These are phyloP conservation scores for Crotalus viridis DNA, from an alignment of 2,113 vertebrate species.

Conservation along the genomic window DNA sequence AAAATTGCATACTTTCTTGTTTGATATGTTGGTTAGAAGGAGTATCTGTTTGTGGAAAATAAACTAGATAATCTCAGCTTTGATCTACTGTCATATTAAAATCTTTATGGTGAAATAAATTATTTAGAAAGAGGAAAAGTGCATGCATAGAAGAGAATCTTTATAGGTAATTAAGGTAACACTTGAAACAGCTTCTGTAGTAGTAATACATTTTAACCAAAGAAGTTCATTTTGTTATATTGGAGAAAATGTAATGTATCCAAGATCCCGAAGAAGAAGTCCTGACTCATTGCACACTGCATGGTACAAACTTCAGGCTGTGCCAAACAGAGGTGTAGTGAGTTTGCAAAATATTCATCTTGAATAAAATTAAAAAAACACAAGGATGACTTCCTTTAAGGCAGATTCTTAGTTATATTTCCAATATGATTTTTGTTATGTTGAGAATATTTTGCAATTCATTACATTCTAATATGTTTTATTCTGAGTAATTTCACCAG, in stretches of 20 bases:
- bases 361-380: constrained; percentile 21
- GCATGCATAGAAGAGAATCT: neutral
- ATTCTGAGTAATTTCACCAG: constrained; percentile 15
- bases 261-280: neutral
- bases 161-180: neutral
- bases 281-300: constrained; percentile 14
- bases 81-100: neutral
- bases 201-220: neutral
- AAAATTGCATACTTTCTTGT: neutral
- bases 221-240: neutral
- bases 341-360: constrained; percentile 41
- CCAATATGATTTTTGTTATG: neutral
- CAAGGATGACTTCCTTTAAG: neutral
- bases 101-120: neutral
- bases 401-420: neutral
- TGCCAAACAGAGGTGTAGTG: neutral
- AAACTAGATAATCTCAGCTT: neutral
- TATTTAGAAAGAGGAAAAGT: neutral
- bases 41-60: neutral
- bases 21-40: neutral
- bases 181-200: neutral
- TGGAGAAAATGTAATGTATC: neutral
- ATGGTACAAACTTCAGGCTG: constrained; percentile 9
- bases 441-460: neutral
- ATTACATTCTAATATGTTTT: neutral